These are phyloP conservation scores for Noctilio leporinus DNA, from an alignment of 2,113 vertebrate genomes.

Conservation along the genomic window DNA sequence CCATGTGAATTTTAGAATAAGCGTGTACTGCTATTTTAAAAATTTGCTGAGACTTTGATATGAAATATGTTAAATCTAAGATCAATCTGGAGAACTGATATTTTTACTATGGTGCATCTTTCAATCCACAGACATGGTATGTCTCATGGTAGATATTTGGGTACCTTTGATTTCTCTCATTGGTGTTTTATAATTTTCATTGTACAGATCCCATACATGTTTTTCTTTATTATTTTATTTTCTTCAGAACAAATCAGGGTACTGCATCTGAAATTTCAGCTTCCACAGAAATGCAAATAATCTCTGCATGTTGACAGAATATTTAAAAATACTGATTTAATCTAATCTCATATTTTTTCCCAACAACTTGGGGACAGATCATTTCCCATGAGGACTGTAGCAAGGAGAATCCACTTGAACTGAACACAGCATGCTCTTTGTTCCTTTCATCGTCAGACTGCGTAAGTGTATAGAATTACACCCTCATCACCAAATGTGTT, in stretches of 20 bases:
- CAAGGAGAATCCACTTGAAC: background rate
- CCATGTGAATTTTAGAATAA: background rate
- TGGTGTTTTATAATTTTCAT: background rate
- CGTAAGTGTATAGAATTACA: background rate
- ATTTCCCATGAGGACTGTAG: background rate
- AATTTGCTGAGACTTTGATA: background rate
- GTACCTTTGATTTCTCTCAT: background rate
- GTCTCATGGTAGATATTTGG: background rate
- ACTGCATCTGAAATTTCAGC: background rate
- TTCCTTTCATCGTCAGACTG: background rate
- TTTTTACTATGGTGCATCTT: background rate
- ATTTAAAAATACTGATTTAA: background rate
- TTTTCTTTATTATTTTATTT: conserved; percentile 21
- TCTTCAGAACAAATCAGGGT: background rate
- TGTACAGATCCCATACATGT: background rate
- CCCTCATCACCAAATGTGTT: background rate
- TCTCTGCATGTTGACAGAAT: background rate
- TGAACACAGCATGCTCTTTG: background rate
- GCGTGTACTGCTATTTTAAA: background rate
- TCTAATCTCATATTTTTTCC: background rate
- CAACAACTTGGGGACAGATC: background rate
- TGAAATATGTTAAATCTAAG: background rate
- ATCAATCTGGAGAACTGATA: background rate
- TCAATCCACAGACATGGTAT: background rate
- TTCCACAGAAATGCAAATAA: background rate